Evolutionary conservation across 2,888 invertebrate genomes (phyloP).

Genomic region (Octonoba sinensis): DNA sequence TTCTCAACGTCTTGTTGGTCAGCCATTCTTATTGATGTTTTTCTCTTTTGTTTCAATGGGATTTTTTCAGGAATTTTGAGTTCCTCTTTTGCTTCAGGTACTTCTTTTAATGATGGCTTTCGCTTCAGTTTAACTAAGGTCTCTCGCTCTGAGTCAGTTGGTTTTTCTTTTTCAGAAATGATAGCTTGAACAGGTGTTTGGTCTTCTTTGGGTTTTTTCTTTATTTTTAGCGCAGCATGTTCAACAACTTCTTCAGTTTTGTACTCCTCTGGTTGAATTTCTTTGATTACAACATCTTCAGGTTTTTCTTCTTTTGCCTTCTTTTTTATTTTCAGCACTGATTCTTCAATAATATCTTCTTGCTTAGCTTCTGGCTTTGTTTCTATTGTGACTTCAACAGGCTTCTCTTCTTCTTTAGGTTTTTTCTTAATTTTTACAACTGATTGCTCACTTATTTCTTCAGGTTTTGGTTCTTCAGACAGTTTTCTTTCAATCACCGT

Average conservation of each 20-base stretch:
- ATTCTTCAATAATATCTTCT: slow-evolving; percentile 28
- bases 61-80: slow-evolving; percentile 12
- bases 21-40: not conserved
- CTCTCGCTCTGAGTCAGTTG: slow-evolving; percentile 23
- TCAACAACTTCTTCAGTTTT: slow-evolving; percentile 38
- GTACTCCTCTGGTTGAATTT: slow-evolving; percentile 11
- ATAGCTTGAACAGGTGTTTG: slow-evolving; percentile 2
- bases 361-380: slow-evolving; percentile 23
- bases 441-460: slow-evolving; percentile 33
- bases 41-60: slow-evolving; percentile 4
- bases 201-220: slow-evolving; percentile 49
- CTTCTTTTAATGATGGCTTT: slow-evolving; percentile 40
- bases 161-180: slow-evolving; percentile 30
- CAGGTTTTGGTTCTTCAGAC: slow-evolving; percentile 17
- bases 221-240: slow-evolving; percentile 36
- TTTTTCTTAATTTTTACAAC: slow-evolving; percentile 51
- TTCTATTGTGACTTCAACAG: slow-evolving; percentile 11
- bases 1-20: slow-evolving; percentile 19
- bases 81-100: too few species aligned
- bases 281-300: slow-evolving; percentile 1
- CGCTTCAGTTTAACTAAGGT: slow-evolving; percentile 22
- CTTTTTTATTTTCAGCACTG: slow-evolving; percentile 46
- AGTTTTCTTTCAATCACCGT: slow-evolving; percentile 6
- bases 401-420: slow-evolving; percentile 40
- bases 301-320: slow-evolving; percentile 27